These are phyloP conservation scores for Malurus cyaneus DNA, from an alignment of 2,113 vertebrate species.

Conservation along the genomic window DNA sequence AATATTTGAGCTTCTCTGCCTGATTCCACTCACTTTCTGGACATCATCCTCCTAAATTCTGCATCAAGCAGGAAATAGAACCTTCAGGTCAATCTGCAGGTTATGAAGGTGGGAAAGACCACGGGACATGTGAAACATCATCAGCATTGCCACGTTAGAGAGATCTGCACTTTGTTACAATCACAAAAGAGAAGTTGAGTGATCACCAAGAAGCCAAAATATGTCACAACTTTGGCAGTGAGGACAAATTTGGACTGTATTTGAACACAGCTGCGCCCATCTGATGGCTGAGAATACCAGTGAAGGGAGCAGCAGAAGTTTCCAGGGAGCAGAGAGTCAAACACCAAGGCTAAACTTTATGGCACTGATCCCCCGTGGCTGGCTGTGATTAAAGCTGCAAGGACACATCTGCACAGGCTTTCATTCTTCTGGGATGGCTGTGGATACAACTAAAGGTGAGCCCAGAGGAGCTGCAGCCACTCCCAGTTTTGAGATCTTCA, in stretches of 20 bases:
- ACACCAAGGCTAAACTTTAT: neutral
- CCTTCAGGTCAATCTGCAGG: neutral
- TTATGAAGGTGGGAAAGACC: neutral
- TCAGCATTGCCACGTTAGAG: fast-evolving
- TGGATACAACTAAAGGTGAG: neutral
- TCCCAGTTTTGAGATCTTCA: neutral
- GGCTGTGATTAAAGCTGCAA: neutral
- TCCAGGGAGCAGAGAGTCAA: neutral
- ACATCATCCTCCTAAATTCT: neutral
- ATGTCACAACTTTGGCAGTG: neutral
- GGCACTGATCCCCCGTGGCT: fast-evolving
- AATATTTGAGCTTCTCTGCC: neutral
- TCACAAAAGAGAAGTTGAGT: neutral
- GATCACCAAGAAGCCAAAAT: neutral
- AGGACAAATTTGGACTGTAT: neutral
- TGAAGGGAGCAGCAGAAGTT: neutral
- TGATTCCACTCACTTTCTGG: neutral
- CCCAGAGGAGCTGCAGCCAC: neutral
- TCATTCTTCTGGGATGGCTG: neutral
- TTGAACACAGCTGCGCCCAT: neutral
- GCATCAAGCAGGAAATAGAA: neutral
- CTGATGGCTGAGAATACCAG: neutral
- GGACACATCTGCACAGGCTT: neutral
- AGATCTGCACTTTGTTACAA: neutral
- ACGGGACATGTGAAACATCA: neutral